These are phyloP conservation scores for Ammodytes dubius DNA, from an alignment of 2,113 vertebrate genomes.

Conservation along the genomic window DNA sequence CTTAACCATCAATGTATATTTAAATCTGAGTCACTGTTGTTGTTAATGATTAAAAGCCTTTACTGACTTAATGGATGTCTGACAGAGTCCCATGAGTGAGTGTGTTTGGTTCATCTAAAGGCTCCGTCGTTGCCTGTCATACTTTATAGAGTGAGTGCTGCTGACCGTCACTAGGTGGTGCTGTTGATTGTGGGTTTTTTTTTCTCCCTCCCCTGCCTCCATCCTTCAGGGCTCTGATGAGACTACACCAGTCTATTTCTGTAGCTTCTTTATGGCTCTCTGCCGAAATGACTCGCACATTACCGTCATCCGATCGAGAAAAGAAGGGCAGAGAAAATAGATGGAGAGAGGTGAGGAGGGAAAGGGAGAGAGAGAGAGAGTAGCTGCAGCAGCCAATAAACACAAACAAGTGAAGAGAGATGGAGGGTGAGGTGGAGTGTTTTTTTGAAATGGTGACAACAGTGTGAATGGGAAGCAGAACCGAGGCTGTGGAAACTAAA, in stretches of 20 bases:
- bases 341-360: conserved; percentile 27
- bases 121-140: conserved; percentile 10
- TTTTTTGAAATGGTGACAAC: conserved; percentile 9
- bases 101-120: conserved; percentile 16
- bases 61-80: not conserved
- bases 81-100: conserved; percentile 26
- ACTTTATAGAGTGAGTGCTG: not conserved
- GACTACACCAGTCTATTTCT: conserved; percentile 32
- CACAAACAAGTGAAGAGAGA: conserved; percentile 2
- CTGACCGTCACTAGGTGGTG: conserved; percentile 46
- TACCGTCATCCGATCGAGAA: conserved; percentile 53
- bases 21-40: not conserved
- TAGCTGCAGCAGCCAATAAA: not conserved
- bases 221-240: conserved; percentile 17
- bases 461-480: not conserved
- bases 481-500: not conserved
- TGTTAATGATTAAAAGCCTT: conserved; percentile 10
- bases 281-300: conserved; percentile 25
- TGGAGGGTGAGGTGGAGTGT: conserved; percentile 7
- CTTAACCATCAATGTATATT: not conserved
- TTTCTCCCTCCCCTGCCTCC: not conserved
- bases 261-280: conserved; percentile 28
- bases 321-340: conserved; percentile 37
- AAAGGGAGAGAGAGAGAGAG: conserved; percentile 1
- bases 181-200: conserved; percentile 47